phyloP scores from a whole-genome alignment of 2,113 vertebrate species.

The Orientallactaga bullata region DNA sequence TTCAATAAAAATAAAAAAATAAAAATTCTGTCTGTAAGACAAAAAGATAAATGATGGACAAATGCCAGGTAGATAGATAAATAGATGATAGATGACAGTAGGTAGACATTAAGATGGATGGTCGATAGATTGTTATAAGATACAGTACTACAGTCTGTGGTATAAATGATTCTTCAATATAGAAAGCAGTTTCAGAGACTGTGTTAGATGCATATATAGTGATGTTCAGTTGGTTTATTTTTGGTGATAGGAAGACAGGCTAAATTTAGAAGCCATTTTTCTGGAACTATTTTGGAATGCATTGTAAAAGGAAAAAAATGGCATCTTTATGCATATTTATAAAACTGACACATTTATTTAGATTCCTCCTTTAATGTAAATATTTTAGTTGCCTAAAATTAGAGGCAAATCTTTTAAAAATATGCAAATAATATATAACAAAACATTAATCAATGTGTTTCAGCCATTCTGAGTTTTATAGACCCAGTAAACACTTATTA shows the following conservation, averaged over 20 bases:
- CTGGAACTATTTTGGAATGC: constrained; percentile 55
- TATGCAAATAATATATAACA: not conserved
- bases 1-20: too few species aligned
- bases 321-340: constrained; percentile 48
- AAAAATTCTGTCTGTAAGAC: not conserved
- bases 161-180: too few species aligned
- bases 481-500: not conserved
- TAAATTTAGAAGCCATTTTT: not conserved
- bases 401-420: not conserved
- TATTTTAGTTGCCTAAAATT: constrained; percentile 37
- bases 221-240: too few species aligned
- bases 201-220: too few species aligned
- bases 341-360: constrained; percentile 51
- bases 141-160: too few species aligned
- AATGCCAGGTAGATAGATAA: not conserved
- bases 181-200: too few species aligned
- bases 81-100: not conserved
- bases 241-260: too few species aligned
- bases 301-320: constrained; percentile 62
- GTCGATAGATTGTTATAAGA: too few species aligned
- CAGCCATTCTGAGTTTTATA: not conserved
- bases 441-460: constrained; percentile 40
- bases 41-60: not conserved
- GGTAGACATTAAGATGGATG: too few species aligned
- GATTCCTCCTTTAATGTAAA: constrained; percentile 51